Evolutionary conservation across 92 coral and sea anemone species (phyloP), one percentile per base, ranked within the genome.

Genomic region (Blastomussa wellsi): DNA sequence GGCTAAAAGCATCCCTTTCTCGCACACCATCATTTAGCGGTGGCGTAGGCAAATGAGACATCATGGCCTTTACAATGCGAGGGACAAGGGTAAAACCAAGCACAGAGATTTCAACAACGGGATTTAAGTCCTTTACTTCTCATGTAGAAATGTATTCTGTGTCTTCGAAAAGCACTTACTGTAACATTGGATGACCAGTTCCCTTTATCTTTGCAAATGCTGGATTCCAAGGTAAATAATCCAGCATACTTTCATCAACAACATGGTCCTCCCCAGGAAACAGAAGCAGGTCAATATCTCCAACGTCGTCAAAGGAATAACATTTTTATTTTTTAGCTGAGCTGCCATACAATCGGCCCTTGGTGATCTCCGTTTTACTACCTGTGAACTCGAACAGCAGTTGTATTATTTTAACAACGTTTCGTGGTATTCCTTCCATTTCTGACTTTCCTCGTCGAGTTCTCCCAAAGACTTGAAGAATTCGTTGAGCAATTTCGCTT

Each of bases 171-270:
- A 89, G 69, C 60, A 88, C 72, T 33, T 84, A 79, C 44, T 86
- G 69, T 16, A 89, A 76, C 14, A 92, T 80, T 8, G 90, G 89
- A 76, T 92, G 92, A 36, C 84, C 86, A 76, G 37, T 59, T 4
- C 95, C 95, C 35, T 84, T 51, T 77, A 92, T 88, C 49, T 86
- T 84, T 35, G 86, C 90, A 83, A 72, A 92, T 19, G 33, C 79
- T 69, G 89, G 90, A 47, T 68, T 64, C 17, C 24, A 76, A 26
- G 74, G 66, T 31, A 84, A 60, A 17, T 81, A 41, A 31, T 89
- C 88, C 72, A 92, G 33, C 26, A 31, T 68, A 42, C 12, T 15
- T 68, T 68, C 74, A 68, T 68, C 74, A 22, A 68, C 74, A 68
- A 29, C 24, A 32, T 0, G 33, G 24, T 68, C 74, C 7, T 33